Evolutionary conservation across 2,797 vertebrate species (phyloP), one percentile per base, ranked within the genome.

Genomic region (Cuculus canorus): DNA sequence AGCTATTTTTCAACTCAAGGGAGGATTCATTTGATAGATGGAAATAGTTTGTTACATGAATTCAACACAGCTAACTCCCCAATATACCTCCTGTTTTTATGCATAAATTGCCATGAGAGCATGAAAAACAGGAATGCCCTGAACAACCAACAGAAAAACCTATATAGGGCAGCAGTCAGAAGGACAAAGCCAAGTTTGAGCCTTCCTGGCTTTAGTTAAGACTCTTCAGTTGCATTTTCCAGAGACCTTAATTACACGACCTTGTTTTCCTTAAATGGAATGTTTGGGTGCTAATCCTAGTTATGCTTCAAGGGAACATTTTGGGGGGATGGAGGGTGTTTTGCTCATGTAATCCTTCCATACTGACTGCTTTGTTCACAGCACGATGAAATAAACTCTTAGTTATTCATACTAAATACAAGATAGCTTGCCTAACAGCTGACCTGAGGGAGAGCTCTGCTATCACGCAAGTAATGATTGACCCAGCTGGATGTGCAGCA

Each of bases 301-400:
- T 89, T 93, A 65, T 15, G 45, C 17, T 69, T 69, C 48, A 50
- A 68, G 50, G n/a, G 45, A 79, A 18, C 4, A 1, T 76, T 94
- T 76, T 2, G 1, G 33, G 52, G 8, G 16, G 17, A 37, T 61
- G 22, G 60, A 88, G 66, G 56, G 59, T 79, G 59, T 73, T 93
- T 82, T 79, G 60, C 32, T 82, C 37, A 35, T 43, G 25, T 90
- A 94, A 56, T 93, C 65, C 69, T 90, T 93, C 76, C 64, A 56
- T 56, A 90, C 53, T 59, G 64, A 57, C 33, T 76, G 60, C 90
- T 94, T 95, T 94, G 86, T 90, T 93, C 88, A 91, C 45, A 82
- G 70, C 17, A 32, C 66, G 64, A 64, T 90, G 77, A 82, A 93
- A 92, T 68, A 88, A 86, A 77, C 48, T 70, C 71, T 43, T 66